A percentile compares a stretch with the other conserved stretches of the same genome.
phyloP scores from a whole-genome alignment of 2,113 vertebrate species.

The Cyanoderma ruficeps region DNA sequence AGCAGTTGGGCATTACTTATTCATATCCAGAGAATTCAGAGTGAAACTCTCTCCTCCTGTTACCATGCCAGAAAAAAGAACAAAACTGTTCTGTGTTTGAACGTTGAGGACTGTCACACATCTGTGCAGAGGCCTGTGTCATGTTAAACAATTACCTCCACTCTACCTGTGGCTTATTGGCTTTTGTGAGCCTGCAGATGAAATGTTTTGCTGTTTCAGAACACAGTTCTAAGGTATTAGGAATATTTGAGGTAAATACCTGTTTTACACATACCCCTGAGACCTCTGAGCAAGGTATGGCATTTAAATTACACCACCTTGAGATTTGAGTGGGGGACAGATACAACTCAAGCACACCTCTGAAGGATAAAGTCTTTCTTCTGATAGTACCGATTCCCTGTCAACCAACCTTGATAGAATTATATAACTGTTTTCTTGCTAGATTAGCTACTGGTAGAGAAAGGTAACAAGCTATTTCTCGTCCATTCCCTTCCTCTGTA shows the following conservation, averaged over 20 bases:
- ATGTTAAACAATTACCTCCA: background rate
- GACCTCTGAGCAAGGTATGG: background rate
- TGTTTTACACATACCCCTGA: background rate
- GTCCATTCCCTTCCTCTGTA: background rate
- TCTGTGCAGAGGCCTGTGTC: background rate
- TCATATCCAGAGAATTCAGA: background rate
- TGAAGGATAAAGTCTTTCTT: background rate
- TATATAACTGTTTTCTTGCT: background rate
- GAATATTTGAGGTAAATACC: background rate
- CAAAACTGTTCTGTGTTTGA: background rate
- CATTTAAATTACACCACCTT: background rate
- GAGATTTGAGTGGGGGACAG: background rate
- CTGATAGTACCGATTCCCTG: background rate
- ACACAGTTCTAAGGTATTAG: background rate
- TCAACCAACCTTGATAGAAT: background rate
- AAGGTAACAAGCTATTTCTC: background rate
- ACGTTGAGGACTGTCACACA: background rate
- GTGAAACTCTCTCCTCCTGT: background rate
- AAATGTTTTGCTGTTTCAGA: background rate
- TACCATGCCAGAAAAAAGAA: background rate
- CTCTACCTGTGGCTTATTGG: background rate
- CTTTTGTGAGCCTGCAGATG: background rate
- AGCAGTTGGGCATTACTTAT: background rate
- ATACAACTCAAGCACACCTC: background rate
- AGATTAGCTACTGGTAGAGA: background rate